Percentiles rank a stretch among this genome's conserved stretches.
These are phyloP conservation scores for Bucorvus abyssinicus DNA, from an alignment of 2,797 vertebrate species.

Conservation along the genomic window DNA sequence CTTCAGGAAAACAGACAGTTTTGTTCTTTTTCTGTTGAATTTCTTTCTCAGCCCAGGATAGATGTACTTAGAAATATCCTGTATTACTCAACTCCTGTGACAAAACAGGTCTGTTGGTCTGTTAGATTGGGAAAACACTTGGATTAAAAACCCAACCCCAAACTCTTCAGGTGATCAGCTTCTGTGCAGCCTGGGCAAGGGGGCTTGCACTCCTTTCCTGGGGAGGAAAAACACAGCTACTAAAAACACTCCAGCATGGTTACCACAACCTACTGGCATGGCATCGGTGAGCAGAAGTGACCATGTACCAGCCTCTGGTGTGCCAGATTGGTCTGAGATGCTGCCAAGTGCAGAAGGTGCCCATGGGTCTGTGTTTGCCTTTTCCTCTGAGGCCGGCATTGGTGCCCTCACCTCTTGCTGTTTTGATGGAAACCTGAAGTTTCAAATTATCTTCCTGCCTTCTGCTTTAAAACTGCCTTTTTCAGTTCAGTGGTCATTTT, in stretches of 20 bases:
- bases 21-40: background rate
- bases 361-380: background rate
- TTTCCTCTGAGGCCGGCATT: background rate
- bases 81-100: background rate
- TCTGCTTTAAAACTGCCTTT: background rate
- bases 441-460: background rate
- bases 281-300: background rate
- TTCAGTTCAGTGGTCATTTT: slow-evolving; percentile 7
- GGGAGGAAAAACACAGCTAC: background rate
- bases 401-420: background rate
- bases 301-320: background rate
- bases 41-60: background rate
- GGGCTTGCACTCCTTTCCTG: background rate
- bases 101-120: background rate
- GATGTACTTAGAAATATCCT: background rate
- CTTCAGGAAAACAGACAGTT: background rate
- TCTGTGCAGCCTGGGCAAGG: accelerated
- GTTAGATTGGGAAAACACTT: background rate
- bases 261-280: background rate
- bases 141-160: background rate
- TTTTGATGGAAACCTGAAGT: background rate
- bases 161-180: background rate
- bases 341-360: background rate
- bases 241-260: background rate
- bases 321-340: background rate